Conservation (phyloP, 2,888 invertebrate genomes). For the Heliconius hortense region DNA sequence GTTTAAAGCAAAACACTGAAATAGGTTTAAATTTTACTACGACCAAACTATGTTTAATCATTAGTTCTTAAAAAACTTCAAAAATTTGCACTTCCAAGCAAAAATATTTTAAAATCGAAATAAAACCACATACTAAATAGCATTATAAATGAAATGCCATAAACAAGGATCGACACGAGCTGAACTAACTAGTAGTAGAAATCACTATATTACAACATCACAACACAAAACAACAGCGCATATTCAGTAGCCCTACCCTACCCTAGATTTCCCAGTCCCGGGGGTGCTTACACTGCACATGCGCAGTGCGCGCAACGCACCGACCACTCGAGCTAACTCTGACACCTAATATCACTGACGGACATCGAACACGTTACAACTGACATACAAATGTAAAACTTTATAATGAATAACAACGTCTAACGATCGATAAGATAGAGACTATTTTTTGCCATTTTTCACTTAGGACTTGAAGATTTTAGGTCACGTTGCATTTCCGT, state of each 20-base stretch:
- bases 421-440: not conserved
- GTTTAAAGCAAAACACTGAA: too few relatives aligned
- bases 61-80: too few relatives aligned
- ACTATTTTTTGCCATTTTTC: not conserved
- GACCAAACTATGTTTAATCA: too few relatives aligned
- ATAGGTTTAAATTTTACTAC: too few relatives aligned
- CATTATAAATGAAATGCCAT: not conserved
- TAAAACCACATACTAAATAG: not conserved
- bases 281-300: constrained; percentile 14
- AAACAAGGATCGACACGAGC: not conserved
- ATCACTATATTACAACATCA: not conserved
- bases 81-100: not conserved
- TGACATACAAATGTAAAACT: not conserved
- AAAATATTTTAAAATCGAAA: not conserved
- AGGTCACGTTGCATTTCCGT: not conserved
- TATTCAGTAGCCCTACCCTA: constrained; percentile 8
- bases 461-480: not conserved
- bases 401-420: not conserved
- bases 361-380: constrained; percentile 10
- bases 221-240: constrained; percentile 3
- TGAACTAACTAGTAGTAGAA: too few relatives aligned
- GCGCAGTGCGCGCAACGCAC: constrained; percentile 9
- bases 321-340: not conserved
- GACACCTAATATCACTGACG: not conserved
- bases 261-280: constrained; percentile 19